Base-by-base conservation (phyloP, 1,140 invertebrate species). In the Bactericera cockerelli region DNA sequence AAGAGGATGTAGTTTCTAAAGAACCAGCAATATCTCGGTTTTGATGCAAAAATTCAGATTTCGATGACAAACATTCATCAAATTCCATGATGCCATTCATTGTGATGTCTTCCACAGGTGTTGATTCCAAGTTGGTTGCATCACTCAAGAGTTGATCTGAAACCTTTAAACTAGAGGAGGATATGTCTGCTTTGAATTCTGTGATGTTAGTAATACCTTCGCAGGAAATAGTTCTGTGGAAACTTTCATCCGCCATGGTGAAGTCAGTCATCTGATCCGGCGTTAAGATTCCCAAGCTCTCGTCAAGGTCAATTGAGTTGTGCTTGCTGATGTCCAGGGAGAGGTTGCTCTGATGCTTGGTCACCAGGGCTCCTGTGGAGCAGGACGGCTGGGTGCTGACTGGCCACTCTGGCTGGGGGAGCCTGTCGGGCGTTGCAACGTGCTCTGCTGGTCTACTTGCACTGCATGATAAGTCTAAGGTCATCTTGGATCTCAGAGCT, bases 191-290 rank as follows among this genome's bases (percentile, higher is more conserved):
- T 22, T 49, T 49, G 22, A 49, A 49, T 49, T 49, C 42, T 19
- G 42, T 4, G 3, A 49, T 22, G 22, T 49, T 49, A 6, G 42
- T 16, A 2, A 63, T 16, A 24, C 57, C 59, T n/a, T 63, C 62
- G 1, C 24, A 33, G 10, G 62, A 63, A 55, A 61, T 62, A 4
- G 61, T 62, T 55, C 61, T 60, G 16, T 58, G 42, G 13, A 62
- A 53, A 26, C 26, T 21, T 38, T 62, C 61, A 16, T 59, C 24
- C 14, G 53, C 31, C 4, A 36, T 59, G 6, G 65, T 63, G 38
- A 81, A 80, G 68, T 85, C 83, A 58, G 82, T 79, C 87, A 91
- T 90, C 69, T 90, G 87, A 73, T 88, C 86, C 0, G 86, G 86
- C 4, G 87, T 89, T 16, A 91, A 72, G 63, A 91, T 89, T 8